Evolutionary conservation across 2,888 invertebrate species (phyloP).

Genomic region (Himalopsyche japonica): DNA sequence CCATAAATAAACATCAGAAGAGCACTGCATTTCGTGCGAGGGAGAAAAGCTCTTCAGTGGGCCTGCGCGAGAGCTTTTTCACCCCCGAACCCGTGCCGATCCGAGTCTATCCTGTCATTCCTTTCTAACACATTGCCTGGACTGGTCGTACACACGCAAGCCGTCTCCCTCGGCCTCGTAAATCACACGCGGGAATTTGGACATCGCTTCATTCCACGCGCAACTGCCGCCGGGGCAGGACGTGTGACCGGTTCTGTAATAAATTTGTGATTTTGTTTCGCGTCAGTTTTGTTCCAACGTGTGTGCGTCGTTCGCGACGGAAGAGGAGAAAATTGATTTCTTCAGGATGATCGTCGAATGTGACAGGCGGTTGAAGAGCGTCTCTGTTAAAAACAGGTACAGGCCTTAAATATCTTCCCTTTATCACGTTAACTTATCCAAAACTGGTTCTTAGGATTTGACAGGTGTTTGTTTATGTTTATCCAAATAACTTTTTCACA

Average conservation of each 20-base stretch:
- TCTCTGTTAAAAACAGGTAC: slow-evolving; percentile 36
- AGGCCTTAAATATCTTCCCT: neutral
- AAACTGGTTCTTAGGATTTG: slow-evolving; percentile 4
- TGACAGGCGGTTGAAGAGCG: slow-evolving; percentile 45
- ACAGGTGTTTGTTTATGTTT: slow-evolving; percentile 17
- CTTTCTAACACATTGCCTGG: neutral
- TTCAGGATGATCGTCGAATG: slow-evolving; percentile 61
- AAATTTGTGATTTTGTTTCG: neutral
- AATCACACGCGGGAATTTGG: slow-evolving; percentile 48
- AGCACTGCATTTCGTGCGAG: slow-evolving; percentile 6
- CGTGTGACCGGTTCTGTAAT: slow-evolving; percentile 44
- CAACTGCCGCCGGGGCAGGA: slow-evolving; percentile 60
- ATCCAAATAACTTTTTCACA: neutral
- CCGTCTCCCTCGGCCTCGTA: slow-evolving; percentile 47
- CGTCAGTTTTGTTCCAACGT: neutral
- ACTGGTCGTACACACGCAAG: slow-evolving; percentile 3
- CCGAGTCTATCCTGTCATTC: slow-evolving; percentile 4
- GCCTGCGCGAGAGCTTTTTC: slow-evolving; percentile 24
- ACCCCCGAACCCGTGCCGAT: slow-evolving; percentile 8
- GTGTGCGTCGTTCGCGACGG: slow-evolving; percentile 3
- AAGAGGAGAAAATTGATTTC: slow-evolving; percentile 35
- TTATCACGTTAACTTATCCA: neutral
- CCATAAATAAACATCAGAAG: slow-evolving; percentile 39
- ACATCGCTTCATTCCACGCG: slow-evolving; percentile 61
- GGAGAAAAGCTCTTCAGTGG: slow-evolving; percentile 19